A percentile compares a stretch with the other conserved stretches of the same genome.
phyloP scores from a whole-genome alignment of 2,113 vertebrate genomes.

The Manacus vitellinus region DNA sequence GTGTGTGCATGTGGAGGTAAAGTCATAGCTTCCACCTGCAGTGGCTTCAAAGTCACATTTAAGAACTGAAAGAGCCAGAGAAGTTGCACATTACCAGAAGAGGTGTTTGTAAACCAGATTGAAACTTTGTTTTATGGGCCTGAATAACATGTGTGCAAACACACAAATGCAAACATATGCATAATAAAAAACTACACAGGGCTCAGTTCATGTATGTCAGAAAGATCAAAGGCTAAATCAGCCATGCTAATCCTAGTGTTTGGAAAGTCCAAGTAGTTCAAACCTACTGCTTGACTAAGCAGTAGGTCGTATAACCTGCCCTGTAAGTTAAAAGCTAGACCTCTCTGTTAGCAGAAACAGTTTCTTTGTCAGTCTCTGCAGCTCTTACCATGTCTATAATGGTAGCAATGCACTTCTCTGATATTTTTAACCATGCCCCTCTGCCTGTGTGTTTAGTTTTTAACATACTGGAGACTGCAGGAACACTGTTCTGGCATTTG shows the following conservation, averaged over 20 bases:
- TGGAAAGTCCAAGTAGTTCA: background rate
- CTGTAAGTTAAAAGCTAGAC: background rate
- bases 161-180: background rate
- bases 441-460: background rate
- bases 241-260: background rate
- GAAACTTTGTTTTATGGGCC: background rate
- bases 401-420: background rate
- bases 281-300: background rate
- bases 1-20: fast-evolving
- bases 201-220: background rate
- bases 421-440: background rate
- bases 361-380: background rate
- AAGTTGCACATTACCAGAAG: background rate
- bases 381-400: background rate
- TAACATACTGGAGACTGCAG: background rate
- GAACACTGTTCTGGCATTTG: background rate
- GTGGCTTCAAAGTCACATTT: background rate
- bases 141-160: background rate
- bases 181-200: background rate
- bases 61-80: background rate
- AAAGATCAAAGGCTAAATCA: background rate
- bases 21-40: background rate
- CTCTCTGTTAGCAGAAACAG: background rate
- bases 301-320: background rate
- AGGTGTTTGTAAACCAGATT: background rate